phyloP scores from a whole-genome alignment of 2,113 vertebrate genomes.

The Anas platyrhynchos region DNA sequence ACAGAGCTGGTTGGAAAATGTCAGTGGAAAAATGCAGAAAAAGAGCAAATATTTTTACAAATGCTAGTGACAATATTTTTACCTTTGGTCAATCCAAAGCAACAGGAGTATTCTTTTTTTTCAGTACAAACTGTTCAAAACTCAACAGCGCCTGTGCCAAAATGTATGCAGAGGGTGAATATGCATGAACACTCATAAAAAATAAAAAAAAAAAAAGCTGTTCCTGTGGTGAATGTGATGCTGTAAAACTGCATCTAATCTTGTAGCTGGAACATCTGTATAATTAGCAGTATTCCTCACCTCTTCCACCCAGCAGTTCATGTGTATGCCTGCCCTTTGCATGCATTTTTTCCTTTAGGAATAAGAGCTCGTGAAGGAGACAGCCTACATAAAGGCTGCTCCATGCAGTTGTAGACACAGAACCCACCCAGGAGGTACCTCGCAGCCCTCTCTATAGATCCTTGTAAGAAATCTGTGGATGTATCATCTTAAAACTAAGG shows the following conservation, averaged over 20 bases:
- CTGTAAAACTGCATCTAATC: slow-evolving; percentile 25
- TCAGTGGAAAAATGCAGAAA: slow-evolving; percentile 69
- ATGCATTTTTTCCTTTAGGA: background rate
- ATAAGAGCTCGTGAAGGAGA: background rate
- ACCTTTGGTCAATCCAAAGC: slow-evolving; percentile 68
- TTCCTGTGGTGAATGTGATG: slow-evolving; percentile 19
- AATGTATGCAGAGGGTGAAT: slow-evolving; percentile 38
- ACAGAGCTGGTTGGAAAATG: slow-evolving; percentile 62
- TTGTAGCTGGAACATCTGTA: slow-evolving; percentile 40
- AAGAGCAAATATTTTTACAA: slow-evolving; percentile 69
- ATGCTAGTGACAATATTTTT: slow-evolving; percentile 63
- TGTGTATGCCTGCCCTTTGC: background rate
- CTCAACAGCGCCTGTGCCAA: slow-evolving; percentile 36
- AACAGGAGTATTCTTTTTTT: slow-evolving; percentile 62
- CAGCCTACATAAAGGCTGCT: background rate
- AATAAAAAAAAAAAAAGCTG: background rate
- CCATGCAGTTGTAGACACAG: background rate
- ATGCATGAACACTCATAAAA: background rate
- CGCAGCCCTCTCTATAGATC: background rate
- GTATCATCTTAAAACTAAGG: background rate
- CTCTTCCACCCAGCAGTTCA: background rate
- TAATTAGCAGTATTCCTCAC: slow-evolving; percentile 32
- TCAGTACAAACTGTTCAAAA: slow-evolving; percentile 47
- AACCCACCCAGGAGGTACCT: background rate
- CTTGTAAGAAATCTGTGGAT: background rate